Evolutionary conservation across 92 coral and sea anemone genomes (phyloP).

Genomic region (Parazoanthus swiftii): DNA sequence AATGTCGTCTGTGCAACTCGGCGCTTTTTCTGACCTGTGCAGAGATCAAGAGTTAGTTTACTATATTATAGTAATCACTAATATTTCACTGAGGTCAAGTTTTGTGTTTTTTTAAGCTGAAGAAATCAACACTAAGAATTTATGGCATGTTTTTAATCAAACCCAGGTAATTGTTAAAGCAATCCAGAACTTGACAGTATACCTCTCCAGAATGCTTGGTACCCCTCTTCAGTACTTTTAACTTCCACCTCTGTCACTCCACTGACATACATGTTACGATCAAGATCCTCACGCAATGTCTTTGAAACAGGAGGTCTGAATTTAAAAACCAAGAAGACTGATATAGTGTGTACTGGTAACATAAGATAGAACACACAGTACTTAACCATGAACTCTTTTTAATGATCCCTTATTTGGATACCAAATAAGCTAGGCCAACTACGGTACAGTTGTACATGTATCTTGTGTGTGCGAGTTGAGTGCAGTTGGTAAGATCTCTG

Average conservation of each 20-base stretch:
- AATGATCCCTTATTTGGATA: too few species aligned
- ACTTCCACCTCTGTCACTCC: slow-evolving; percentile 94
- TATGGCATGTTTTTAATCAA: too few species aligned
- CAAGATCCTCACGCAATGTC: slow-evolving; percentile 82
- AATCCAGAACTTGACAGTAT: neutral
- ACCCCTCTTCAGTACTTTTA: slow-evolving; percentile 94
- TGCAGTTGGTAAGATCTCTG: too few species aligned
- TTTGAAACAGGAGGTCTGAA: slow-evolving; percentile 89
- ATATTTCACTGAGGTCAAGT: neutral
- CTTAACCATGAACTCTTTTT: too few species aligned
- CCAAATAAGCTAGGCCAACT: too few species aligned
- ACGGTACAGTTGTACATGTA: too few species aligned
- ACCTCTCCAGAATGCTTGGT: slow-evolving; percentile 94
- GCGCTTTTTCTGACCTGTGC: slow-evolving; percentile 86
- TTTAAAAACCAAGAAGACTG: neutral
- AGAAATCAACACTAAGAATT: too few species aligned
- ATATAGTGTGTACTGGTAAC: neutral
- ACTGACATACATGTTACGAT: slow-evolving; percentile 91
- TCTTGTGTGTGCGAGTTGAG: too few species aligned
- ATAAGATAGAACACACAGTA: too few species aligned
- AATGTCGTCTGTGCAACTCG: slow-evolving; percentile 89
- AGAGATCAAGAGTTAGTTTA: neutral
- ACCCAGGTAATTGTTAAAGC: too few species aligned
- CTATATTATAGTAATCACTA: neutral
- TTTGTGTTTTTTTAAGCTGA: neutral